phyloP scores from a whole-genome alignment of 2,888 invertebrate species.

The Mimumesa dahlbomi region DNA sequence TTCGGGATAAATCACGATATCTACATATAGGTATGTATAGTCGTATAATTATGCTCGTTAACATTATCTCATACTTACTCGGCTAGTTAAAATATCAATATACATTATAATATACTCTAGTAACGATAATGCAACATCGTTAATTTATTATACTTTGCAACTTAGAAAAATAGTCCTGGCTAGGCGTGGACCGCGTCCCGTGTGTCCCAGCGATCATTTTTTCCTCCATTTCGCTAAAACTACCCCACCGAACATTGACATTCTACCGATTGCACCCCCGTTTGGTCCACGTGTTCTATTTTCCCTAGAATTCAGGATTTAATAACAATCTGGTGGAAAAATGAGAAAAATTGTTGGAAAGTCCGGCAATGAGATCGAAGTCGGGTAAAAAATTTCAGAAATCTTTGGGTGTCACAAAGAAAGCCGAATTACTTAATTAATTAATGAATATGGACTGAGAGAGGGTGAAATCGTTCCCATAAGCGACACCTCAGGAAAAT shows the following conservation, averaged over 20 bases:
- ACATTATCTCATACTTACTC: conserved; percentile 72
- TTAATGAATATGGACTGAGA: background rate
- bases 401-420: too few relatives aligned
- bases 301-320: too few relatives aligned
- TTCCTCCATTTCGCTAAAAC: background rate
- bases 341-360: too few relatives aligned
- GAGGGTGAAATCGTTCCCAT: background rate
- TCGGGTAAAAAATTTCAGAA: too few relatives aligned
- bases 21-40: conserved; percentile 31
- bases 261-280: too few relatives aligned
- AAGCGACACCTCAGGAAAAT: conserved; percentile 10
- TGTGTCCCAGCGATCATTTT: conserved; percentile 29
- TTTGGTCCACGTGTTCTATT: too few relatives aligned
- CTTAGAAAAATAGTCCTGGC: conserved; percentile 79
- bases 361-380: too few relatives aligned
- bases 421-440: too few relatives aligned
- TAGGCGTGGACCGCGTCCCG: conserved; percentile 72
- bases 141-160: conserved; percentile 80
- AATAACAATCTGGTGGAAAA: too few relatives aligned
- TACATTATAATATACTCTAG: conserved; percentile 78
- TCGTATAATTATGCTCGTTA: conserved; percentile 67
- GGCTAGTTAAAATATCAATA: conserved; percentile 78
- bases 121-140: conserved; percentile 80
- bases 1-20: conserved; percentile 16
- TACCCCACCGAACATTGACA: background rate